phyloP scores from a whole-genome alignment of 2,113 vertebrate species.

The Rissa tridactyla region DNA sequence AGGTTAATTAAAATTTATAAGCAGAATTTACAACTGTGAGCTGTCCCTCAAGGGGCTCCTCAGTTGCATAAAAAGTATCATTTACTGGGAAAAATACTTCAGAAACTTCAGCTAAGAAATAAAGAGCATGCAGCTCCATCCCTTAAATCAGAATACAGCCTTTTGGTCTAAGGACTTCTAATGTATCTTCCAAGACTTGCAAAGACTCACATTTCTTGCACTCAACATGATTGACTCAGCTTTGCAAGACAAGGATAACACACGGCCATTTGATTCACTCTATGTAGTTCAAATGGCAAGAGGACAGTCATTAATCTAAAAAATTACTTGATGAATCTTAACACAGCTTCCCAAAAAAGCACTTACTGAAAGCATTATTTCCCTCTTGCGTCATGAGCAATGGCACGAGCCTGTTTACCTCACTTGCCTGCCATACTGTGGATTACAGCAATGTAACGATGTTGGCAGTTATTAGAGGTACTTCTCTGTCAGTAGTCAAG shows the following conservation, averaged over 20 bases:
- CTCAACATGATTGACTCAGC: not conserved
- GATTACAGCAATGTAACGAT: not conserved
- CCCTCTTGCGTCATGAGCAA: not conserved
- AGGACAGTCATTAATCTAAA: not conserved
- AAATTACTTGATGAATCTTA: not conserved
- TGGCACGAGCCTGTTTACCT: not conserved
- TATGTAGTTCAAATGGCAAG: not conserved
- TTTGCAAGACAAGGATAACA: not conserved
- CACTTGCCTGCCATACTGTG: not conserved
- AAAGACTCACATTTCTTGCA: not conserved
- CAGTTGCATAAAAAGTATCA: not conserved
- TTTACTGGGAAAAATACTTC: not conserved
- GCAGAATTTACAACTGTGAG: not conserved
- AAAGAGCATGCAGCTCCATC: not conserved
- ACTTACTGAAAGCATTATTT: not conserved
- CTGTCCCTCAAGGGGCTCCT: not conserved
- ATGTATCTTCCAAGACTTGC: not conserved
- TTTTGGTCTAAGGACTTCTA: not conserved
- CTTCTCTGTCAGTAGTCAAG: not conserved
- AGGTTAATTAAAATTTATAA: slow-evolving; percentile 36
- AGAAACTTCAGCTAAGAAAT: slow-evolving; percentile 3
- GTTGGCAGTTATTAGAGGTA: not conserved
- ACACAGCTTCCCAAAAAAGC: not conserved
- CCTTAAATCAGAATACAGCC: not conserved
- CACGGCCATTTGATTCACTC: not conserved